Percentiles rank a stretch among this genome's conserved stretches.
Evolutionary conservation across 2,888 invertebrate genomes (phyloP).

Genomic region (Epistrophe eligans): DNA sequence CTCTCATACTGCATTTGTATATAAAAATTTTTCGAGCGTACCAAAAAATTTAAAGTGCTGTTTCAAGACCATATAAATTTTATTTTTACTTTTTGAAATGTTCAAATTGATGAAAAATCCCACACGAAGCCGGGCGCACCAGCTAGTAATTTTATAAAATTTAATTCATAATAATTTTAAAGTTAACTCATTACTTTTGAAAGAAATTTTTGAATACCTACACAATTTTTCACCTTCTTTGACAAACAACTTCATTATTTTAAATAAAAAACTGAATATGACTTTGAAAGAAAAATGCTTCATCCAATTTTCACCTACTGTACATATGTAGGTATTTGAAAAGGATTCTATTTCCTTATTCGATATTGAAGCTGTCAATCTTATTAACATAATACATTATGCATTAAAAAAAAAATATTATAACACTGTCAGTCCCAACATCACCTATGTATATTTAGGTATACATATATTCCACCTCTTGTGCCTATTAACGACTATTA

Average conservation of each 20-base stretch:
- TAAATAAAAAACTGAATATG: not conserved
- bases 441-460: not conserved
- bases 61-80: too few species aligned
- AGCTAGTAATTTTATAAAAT: too few species aligned
- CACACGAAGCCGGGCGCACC: too few species aligned
- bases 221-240: not conserved
- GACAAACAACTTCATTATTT: not conserved
- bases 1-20: too few species aligned
- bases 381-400: slow-evolving; percentile 37
- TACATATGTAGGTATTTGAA: not conserved
- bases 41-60: too few species aligned
- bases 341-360: slow-evolving; percentile 7
- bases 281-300: not conserved
- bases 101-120: too few species aligned
- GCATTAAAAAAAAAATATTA: slow-evolving; percentile 14
- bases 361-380: slow-evolving; percentile 24
- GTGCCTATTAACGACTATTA: slow-evolving; percentile 56
- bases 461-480: slow-evolving; percentile 22
- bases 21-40: too few species aligned
- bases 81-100: too few species aligned
- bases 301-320: not conserved
- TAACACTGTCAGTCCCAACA: slow-evolving; percentile 19
- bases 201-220: not conserved
- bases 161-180: too few species aligned
- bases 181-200: not conserved